These are phyloP conservation scores for Anguilla pacifica DNA, from an alignment of 2,797 vertebrate species.

Conservation along the genomic window DNA sequence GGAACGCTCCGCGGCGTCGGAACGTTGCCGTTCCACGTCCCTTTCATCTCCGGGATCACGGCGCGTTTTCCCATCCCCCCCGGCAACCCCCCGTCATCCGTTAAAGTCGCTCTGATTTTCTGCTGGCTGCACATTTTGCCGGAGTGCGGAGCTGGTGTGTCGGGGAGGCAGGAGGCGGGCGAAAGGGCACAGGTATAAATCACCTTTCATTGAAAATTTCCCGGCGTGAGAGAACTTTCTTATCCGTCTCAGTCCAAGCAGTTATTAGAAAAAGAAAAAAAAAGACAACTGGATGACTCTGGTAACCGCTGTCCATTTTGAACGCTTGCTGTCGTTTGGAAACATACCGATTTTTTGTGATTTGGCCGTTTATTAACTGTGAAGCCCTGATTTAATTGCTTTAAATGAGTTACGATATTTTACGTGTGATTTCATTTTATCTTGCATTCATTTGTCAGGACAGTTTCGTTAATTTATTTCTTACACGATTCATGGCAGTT, in stretches of 20 bases:
- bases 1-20: background rate
- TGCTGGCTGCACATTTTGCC: constrained; percentile 50
- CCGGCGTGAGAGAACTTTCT: background rate
- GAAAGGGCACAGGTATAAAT: constrained; percentile 53
- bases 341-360: background rate
- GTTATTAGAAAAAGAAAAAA: background rate
- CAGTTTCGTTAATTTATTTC: background rate
- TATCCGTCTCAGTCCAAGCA: constrained; percentile 6
- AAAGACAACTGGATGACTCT: background rate
- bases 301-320: background rate
- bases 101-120: constrained; percentile 48
- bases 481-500: background rate
- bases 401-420: background rate
- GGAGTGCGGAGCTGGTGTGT: constrained; percentile 33
- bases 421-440: background rate
- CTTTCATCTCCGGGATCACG: constrained; percentile 34
- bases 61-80: constrained; percentile 33
- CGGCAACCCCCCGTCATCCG: constrained; percentile 1
- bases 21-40: background rate
- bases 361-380: background rate
- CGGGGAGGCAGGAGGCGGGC: constrained; percentile 36
- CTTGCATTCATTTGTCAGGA: background rate
- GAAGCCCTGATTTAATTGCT: background rate
- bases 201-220: constrained; percentile 48
- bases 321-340: background rate